Base-by-base conservation (phyloP, 92 coral and sea anemone species). In the Heteractis magnifica region DNA sequence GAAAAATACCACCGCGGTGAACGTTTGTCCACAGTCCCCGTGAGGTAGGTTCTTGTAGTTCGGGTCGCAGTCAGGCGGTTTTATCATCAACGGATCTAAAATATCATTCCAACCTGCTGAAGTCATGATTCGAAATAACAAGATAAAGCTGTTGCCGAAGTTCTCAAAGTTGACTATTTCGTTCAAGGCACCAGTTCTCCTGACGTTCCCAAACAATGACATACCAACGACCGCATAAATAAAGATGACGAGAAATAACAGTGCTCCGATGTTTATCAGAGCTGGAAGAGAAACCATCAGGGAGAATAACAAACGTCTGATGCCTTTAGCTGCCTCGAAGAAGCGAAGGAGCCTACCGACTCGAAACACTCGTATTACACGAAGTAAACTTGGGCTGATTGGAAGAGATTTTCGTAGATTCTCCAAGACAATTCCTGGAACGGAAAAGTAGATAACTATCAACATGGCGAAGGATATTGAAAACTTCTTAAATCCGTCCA, bases 81-180 rank as follows among this genome's bases (percentile, higher is more conserved):
- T 84, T n/a, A 97, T 88, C 99, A 92, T 92, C 79, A 97, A 83
- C 34, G 98, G 91, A 41, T 92, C 96, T 19, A 97, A 56, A 6
- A 97, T 85, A 78, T 97, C 99, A 72, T 97, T 94, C 98, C 99
- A 97, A 3, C 99, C 99, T 10, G 99, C 97, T 53, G 98, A 95
- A 53, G 99, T 94, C 95, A 97, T 94, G 5, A 97, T 85, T 15
- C 97, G 98, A 77, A 97, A 94, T 82, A 97, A 26, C 49, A 97
- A 91, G 75, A 94, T 79, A 81, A 97, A 88, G 49, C 96, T 92
- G 49, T 83, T 93, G 34, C 92, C 86, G 79, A 97, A 94, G 79
- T 94, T 94, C 80, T 97, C 99, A 76, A 97, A 97, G 85, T 97
- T 96, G 0, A 96, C 97, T 70, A 94, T 97, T 13, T 92, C 96